Base-by-base conservation (phyloP, 1,140 invertebrate species). In the Anastrepha ludens region DNA sequence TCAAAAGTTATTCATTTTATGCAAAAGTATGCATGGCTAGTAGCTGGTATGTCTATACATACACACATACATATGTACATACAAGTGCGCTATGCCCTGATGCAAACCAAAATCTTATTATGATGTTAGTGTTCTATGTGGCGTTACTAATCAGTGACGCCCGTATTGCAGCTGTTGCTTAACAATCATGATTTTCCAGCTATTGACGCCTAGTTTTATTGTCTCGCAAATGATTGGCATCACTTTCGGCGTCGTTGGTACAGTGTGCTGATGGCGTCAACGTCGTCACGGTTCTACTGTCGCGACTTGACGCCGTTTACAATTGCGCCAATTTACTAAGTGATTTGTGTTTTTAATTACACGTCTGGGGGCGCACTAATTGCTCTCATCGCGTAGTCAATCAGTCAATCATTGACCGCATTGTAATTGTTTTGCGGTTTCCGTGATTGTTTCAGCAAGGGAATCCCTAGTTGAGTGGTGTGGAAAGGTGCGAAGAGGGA, bases 221-320 rank as follows among this genome's bases (percentile, higher is more conserved):
- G 67, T 74, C 67, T 74, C 67, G 67, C 67, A 39, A 74, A 17
- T 47, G 67, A 74, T 74, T 74, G 67, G 67, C 67, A 74, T 47
- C 67, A 74, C 44, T 47, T 74, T 74, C 67, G 67, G 67, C 67
- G 67, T 74, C 67, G 41, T 47, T 47, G 17, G 60, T 17, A 11
- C 17, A 13, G 15, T 11, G 67, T 11, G 67, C 17, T n/a, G 60
- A 44, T 44, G 67, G 67, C 67, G 67, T 74, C 67, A 74, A 74
- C 67, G 39, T 74, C 17, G 67, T 74, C 67, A 74, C 67, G 67
- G 67, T 47, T 44, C 67, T 44, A 74, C 67, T 74, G 67, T 11
- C 41, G 67, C 67, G 67, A 17, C 67, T 74, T 74, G 67, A 39
- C 67, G 67, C 41, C 67, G 41, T 13, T 44, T 44, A 44, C 15